These are phyloP conservation scores for Malurus leucopterus DNA, from an alignment of 2,797 vertebrate genomes.

Conservation along the genomic window DNA sequence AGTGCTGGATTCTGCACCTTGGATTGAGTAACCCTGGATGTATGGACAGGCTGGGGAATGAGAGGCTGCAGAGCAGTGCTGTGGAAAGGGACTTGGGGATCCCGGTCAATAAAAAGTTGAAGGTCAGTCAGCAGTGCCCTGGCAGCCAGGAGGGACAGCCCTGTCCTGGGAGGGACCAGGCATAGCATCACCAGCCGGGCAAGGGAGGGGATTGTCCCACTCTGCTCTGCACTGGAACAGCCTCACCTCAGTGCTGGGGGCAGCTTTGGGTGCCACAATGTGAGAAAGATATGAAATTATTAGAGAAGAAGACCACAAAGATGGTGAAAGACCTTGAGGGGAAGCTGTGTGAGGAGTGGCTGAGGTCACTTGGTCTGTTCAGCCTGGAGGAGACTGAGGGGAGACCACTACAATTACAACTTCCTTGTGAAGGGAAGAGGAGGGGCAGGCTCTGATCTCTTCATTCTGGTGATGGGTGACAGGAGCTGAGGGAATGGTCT, in stretches of 20 bases:
- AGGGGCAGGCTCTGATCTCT: not conserved
- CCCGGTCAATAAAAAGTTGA: fast-evolving
- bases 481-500: not conserved
- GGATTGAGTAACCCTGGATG: not conserved
- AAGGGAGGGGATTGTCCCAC: fast-evolving
- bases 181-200: fast-evolving
- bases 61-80: not conserved
- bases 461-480: not conserved
- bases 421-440: not conserved
- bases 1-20: not conserved
- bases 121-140: not conserved
- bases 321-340: not conserved
- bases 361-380: not conserved
- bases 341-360: fast-evolving
- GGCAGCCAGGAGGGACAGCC: fast-evolving
- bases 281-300: not conserved
- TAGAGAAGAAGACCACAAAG: not conserved
- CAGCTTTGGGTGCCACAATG: not conserved
- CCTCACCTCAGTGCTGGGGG: not conserved
- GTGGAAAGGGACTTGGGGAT: not conserved
- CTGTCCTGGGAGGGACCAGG: fast-evolving
- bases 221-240: fast-evolving
- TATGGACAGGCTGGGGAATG: fast-evolving
- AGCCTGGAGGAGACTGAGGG: not conserved
- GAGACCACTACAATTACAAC: fast-evolving